Percentiles rank a stretch among this genome's conserved stretches.
These are phyloP conservation scores for Rachycentron canadum DNA, from an alignment of 2,797 vertebrate genomes.

Conservation along the genomic window DNA sequence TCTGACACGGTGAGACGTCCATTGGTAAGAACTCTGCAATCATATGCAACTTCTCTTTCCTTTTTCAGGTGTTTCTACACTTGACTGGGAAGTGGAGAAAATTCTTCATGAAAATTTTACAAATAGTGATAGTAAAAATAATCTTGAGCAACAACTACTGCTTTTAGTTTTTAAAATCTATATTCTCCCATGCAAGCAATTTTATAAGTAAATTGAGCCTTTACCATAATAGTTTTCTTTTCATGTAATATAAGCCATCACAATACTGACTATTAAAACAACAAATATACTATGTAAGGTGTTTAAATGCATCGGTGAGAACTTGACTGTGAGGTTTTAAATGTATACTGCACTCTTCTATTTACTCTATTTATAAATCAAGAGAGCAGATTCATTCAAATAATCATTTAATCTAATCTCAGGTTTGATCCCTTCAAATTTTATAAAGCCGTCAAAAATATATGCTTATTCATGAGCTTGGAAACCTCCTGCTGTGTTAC, in stretches of 20 bases:
- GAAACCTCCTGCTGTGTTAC: constrained; percentile 40
- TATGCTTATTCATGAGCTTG: constrained; percentile 24
- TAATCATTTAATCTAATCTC: neutral
- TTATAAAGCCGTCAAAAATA: constrained; percentile 32
- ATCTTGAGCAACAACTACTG: neutral
- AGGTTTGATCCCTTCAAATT: constrained; percentile 8
- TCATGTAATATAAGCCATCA: neutral
- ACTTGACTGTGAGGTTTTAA: neutral
- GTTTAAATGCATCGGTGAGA: neutral
- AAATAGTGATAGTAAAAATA: neutral
- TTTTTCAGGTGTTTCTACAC: constrained; percentile 20
- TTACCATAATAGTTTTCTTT: neutral
- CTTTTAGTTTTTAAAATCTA: neutral
- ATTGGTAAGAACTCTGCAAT: constrained; percentile 32
- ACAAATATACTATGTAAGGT: neutral
- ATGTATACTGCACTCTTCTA: neutral
- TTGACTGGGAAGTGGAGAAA: neutral
- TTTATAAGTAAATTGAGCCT: neutral
- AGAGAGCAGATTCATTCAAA: constrained; percentile 2
- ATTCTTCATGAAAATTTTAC: constrained; percentile 6
- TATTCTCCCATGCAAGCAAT: neutral
- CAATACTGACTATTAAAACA: neutral
- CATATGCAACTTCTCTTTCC: constrained; percentile 19
- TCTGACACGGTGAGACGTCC: constrained; percentile 20
- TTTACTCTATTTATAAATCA: constrained; percentile 9